phyloP scores from a whole-genome alignment of 2,113 vertebrate genomes.

The Sceloporus undulatus region DNA sequence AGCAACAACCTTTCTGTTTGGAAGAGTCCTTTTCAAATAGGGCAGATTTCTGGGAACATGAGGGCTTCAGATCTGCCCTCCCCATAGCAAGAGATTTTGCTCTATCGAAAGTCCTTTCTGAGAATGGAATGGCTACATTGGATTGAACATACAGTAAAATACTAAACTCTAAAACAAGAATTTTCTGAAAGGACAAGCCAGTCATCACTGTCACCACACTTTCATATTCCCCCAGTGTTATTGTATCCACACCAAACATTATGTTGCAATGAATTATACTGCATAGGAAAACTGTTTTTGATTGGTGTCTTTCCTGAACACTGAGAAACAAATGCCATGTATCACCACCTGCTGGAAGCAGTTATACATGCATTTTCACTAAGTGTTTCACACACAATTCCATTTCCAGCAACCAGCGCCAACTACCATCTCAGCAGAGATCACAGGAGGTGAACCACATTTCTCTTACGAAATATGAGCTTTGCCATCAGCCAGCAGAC shows the following conservation, averaged over 20 bases:
- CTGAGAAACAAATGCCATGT: not conserved
- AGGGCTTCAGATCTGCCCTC: not conserved
- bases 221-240: not conserved
- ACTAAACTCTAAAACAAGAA: not conserved
- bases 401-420: not conserved
- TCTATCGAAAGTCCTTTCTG: not conserved
- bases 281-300: not conserved
- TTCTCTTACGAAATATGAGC: not conserved
- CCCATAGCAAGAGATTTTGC: not conserved
- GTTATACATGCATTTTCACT: constrained; percentile 21
- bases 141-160: not conserved
- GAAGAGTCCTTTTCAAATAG: not conserved
- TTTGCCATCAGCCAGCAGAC: not conserved
- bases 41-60: not conserved
- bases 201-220: not conserved
- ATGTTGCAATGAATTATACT: not conserved
- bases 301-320: not conserved
- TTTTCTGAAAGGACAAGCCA: not conserved
- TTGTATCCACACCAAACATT: not conserved
- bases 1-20: not conserved
- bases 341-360: constrained; percentile 35
- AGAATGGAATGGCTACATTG: not conserved
- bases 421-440: constrained; percentile 5
- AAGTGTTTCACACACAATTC: not conserved
- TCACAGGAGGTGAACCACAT: constrained; percentile 8